Percentiles rank a stretch among this genome's conserved stretches.
phyloP scores from a whole-genome alignment of 2,888 invertebrate species.

The Brenthis hecate region DNA sequence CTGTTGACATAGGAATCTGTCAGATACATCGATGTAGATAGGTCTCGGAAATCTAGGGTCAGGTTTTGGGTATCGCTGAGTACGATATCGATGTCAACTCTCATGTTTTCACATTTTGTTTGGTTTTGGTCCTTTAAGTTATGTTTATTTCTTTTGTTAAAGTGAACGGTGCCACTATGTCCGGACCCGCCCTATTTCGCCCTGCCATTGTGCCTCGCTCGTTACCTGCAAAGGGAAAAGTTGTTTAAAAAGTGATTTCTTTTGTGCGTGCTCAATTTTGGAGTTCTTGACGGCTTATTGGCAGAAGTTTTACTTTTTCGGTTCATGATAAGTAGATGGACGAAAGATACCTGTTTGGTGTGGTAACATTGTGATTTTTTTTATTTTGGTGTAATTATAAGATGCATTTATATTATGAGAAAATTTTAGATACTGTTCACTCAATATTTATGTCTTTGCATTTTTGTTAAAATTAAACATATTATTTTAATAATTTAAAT shows the following conservation, averaged over 20 bases:
- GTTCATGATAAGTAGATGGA: conserved; percentile 25
- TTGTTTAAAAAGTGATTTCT: conserved; percentile 42
- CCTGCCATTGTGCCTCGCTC: conserved; percentile 46
- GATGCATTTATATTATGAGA: neutral
- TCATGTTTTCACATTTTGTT: conserved; percentile 69
- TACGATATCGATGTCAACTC: conserved; percentile 60
- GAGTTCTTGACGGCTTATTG: conserved; percentile 32
- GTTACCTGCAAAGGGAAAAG: conserved; percentile 44
- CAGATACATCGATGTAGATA: conserved; percentile 76
- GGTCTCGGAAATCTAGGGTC: conserved; percentile 64
- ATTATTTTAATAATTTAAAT: too few relatives aligned
- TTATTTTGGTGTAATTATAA: neutral
- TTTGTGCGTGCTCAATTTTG: conserved; percentile 36
- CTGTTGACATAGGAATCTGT: conserved; percentile 67
- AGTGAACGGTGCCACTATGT: conserved; percentile 45
- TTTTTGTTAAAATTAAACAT: too few relatives aligned
- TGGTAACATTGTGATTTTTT: conserved; percentile 7
- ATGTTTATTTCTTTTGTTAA: conserved; percentile 58
- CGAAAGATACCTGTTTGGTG: conserved; percentile 10
- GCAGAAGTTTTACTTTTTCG: conserved; percentile 29
- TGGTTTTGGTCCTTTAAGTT: conserved; percentile 49
- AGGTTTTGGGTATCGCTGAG: conserved; percentile 59
- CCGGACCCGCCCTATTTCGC: conserved; percentile 41
- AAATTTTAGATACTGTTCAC: neutral
- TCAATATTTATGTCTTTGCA: too few relatives aligned